A percentile compares a stretch with the other conserved stretches of the same genome.
These are phyloP conservation scores for Hylia prasina DNA, from an alignment of 2,113 vertebrate species.

Conservation along the genomic window DNA sequence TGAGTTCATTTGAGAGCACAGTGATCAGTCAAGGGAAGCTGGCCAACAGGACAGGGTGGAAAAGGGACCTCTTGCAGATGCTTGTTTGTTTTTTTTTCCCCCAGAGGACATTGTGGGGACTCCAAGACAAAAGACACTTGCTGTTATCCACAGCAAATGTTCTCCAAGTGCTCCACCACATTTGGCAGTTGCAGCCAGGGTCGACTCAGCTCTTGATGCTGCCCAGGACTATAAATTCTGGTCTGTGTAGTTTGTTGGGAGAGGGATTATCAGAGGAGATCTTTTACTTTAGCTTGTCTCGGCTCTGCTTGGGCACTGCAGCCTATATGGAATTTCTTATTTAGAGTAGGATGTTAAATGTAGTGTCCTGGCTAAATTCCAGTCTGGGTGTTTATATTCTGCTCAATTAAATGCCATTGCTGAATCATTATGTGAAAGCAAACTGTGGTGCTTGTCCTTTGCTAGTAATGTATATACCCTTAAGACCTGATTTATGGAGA, in stretches of 20 bases:
- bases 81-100: background rate
- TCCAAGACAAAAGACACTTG: background rate
- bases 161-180: background rate
- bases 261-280: background rate
- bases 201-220: background rate
- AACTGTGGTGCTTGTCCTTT: background rate
- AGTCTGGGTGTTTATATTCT: conserved; percentile 10
- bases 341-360: conserved; percentile 2
- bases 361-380: background rate
- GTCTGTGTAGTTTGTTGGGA: background rate
- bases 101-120: background rate
- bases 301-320: background rate
- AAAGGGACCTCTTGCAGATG: background rate
- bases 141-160: background rate
- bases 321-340: background rate
- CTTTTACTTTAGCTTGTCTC: background rate
- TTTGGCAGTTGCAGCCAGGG: background rate
- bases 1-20: conserved; percentile 32
- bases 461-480: background rate
- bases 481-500: background rate
- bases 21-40: background rate
- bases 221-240: conserved; percentile 20
- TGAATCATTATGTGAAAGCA: background rate
- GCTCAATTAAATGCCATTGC: background rate
- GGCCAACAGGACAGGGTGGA: background rate